Base-by-base conservation (phyloP, 2,113 vertebrate genomes). In the Prietella phreatophila region DNA sequence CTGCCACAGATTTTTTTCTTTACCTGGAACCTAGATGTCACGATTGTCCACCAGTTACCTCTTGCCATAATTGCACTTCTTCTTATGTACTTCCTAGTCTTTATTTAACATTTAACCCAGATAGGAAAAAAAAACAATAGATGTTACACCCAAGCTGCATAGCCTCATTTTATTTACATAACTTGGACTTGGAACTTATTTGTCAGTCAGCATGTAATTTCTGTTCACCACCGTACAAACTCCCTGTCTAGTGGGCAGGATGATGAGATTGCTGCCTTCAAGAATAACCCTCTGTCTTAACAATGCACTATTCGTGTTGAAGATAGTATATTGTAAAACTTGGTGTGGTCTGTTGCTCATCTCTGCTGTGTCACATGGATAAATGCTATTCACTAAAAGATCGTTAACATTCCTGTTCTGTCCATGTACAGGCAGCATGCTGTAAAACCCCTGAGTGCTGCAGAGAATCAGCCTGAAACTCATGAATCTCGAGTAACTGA, bases 361-460 rank as follows among this genome's bases (percentile, higher is more conserved):
- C 42, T 53, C 42, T 55, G 47, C 50, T 80, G 47, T n/a, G 76
- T 53, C 25, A 30, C 27, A 20, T 56, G n/a, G 33, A 81, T 58
- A 33, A 81, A 56, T 58, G 27, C 14, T 80, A n/a, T 30, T 55
- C 7, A 22, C n/a, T 81, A 10, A 58, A 69, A 20, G 27, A 69
- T 22, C 1, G 7, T 39, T 47, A 33, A 53, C 19, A 3, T 50
- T 30, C 3, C 9, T 56, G 4, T 85, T 69, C 27, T 61, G 80
- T 88, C 0, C 63, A 0, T 92, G 83, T 91, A 36, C 93, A 99
- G 98, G 88, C 96, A 96, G 87, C 97, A 97, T 82, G 97, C 97
- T 0, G 98, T 99, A 89, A 99, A 97, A 92, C 98, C 98, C 0
- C 95, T 99, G 94, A 97, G 93, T 75, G 11, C 96, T 33, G 83